Evolutionary conservation across 2,113 vertebrate genomes (phyloP).

Genomic region (Lipotes vexillifer): DNA sequence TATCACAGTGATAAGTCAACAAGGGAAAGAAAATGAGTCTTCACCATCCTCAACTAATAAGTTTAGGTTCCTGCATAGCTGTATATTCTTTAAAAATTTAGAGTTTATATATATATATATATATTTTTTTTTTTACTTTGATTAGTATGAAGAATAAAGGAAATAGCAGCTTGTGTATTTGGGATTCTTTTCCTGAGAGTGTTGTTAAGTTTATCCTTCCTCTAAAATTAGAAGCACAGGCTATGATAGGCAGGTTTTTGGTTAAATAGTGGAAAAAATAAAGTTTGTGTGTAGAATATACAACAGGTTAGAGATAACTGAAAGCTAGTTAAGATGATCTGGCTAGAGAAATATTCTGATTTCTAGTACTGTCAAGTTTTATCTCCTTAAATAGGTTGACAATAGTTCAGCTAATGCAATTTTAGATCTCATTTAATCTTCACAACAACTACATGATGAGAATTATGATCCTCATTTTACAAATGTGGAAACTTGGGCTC

Average conservation of each 20-base stretch:
- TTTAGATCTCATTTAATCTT: conserved; percentile 28
- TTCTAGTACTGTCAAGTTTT: not conserved
- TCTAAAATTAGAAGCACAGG: not conserved
- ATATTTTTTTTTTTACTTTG: not conserved
- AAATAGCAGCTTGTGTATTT: not conserved
- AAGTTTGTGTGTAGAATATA: not conserved
- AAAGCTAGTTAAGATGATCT: not conserved
- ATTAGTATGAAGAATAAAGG: not conserved
- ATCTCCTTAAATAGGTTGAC: not conserved
- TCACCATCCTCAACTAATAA: not conserved
- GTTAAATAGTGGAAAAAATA: conserved; percentile 16
- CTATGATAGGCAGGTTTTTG: not conserved
- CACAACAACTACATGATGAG: not conserved
- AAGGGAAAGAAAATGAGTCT: not conserved
- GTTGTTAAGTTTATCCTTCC: not conserved
- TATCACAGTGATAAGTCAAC: not conserved
- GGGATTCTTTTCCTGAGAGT: not conserved
- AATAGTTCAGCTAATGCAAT: not conserved
- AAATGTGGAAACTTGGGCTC: not conserved
- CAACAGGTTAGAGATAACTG: not conserved
- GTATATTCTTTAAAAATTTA: not conserved
- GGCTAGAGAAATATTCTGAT: not conserved
- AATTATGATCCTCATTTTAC: not conserved
- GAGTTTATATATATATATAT: not conserved
- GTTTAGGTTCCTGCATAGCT: not conserved